phyloP scores from a whole-genome alignment of 1,140 invertebrate species.

The Neuroterus valhalla region DNA sequence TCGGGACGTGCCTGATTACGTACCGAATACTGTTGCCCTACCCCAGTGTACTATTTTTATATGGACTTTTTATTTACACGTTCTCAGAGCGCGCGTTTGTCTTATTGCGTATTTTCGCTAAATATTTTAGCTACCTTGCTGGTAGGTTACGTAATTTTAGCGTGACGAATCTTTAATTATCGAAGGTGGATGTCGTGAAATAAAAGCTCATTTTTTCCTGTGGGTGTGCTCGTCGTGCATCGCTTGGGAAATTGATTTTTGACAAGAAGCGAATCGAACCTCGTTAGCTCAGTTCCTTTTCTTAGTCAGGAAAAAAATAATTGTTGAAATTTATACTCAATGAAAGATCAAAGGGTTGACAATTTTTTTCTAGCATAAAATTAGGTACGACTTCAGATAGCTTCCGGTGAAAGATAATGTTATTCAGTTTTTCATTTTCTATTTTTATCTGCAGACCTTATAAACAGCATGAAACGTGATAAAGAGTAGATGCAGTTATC shows the following conservation, averaged over 20 bases:
- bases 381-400: background rate
- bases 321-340: no score
- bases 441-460: no score
- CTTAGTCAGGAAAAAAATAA: background rate
- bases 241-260: conserved; percentile 47
- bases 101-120: conserved; percentile 58
- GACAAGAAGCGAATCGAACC: conserved; percentile 35
- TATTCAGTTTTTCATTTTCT: no score
- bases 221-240: conserved; percentile 32
- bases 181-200: conserved; percentile 33
- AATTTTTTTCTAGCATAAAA: no score
- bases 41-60: conserved; percentile 63
- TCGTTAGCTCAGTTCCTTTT: conserved; percentile 19
- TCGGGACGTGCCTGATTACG: conserved; percentile 36
- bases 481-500: no score
- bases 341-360: no score
- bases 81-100: conserved; percentile 43
- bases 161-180: conserved; percentile 45
- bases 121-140: conserved; percentile 58
- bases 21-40: conserved; percentile 49
- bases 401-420: background rate
- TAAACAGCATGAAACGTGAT: background rate
- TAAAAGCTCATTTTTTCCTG: conserved; percentile 49
- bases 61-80: conserved; percentile 55
- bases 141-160: conserved; percentile 65